Percentiles rank a stretch among this genome's conserved stretches.
phyloP scores from a whole-genome alignment of 30 jellyfish, hydroid and myxozoan species.

The Aurelia sp. region DNA sequence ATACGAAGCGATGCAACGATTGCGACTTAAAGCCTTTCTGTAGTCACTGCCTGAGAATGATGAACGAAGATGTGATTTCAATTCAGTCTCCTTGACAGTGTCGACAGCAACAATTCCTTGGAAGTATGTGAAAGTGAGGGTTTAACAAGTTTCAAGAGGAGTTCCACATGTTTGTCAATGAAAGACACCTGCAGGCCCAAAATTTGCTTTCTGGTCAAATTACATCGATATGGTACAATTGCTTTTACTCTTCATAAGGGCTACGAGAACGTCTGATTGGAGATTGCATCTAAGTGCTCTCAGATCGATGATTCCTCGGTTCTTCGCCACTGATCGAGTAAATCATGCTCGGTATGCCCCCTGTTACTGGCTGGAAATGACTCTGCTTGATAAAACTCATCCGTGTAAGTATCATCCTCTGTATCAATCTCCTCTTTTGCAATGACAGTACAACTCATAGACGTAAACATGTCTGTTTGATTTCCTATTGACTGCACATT shows the following conservation, averaged over 20 bases:
- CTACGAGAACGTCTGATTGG: conserved; percentile 76
- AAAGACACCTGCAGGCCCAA: conserved; percentile 37
- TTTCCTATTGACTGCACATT: too few relatives aligned
- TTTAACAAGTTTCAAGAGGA: conserved; percentile 3
- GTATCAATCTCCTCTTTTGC: background rate
- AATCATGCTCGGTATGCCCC: conserved; percentile 71
- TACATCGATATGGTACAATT: conserved; percentile 77
- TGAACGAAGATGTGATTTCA: conserved; percentile 16
- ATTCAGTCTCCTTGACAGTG: conserved; percentile 23
- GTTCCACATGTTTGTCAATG: conserved; percentile 25
- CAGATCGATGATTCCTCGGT: conserved; percentile 84
- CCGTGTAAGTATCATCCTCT: conserved; percentile 59
- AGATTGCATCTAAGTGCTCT: conserved; percentile 62
- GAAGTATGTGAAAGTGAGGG: conserved; percentile 31
- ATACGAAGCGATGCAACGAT: conserved; percentile 65
- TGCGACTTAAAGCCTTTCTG: conserved; percentile 42
- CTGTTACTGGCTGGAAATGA: conserved; percentile 68
- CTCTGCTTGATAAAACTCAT: conserved; percentile 58
- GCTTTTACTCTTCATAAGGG: conserved; percentile 62
- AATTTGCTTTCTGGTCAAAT: conserved; percentile 62
- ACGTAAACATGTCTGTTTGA: too few relatives aligned
- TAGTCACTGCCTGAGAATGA: conserved; percentile 50
- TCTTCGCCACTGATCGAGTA: conserved; percentile 64
- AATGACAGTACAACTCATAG: too few relatives aligned
- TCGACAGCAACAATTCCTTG: conserved; percentile 15